Evolutionary conservation across 2,888 invertebrate genomes (phyloP).

Genomic region (Drosophila greeni): DNA sequence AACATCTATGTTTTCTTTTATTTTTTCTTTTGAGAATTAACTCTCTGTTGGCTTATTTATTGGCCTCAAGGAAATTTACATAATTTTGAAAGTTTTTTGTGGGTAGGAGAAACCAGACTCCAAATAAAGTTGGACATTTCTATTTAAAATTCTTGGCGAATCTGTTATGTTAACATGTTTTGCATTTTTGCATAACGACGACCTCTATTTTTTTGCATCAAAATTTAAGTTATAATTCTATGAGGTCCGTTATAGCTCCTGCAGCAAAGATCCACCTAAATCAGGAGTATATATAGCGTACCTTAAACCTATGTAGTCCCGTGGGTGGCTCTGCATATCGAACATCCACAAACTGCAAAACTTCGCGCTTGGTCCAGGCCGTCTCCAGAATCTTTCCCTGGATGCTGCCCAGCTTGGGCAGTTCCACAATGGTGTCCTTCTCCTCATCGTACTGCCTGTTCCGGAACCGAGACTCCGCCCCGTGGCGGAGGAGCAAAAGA

Average conservation of each 20-base stretch:
- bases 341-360: constrained; percentile 77
- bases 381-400: constrained; percentile 73
- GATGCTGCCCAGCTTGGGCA: constrained; percentile 74
- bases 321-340: constrained; percentile 76
- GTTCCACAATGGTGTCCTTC: constrained; percentile 66
- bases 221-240: too few species aligned
- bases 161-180: constrained; percentile 14
- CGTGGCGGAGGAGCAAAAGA: constrained; percentile 5
- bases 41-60: constrained; percentile 17
- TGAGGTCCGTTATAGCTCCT: background rate
- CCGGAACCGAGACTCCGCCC: constrained; percentile 36
- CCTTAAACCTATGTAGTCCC: constrained; percentile 76
- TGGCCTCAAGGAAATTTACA: constrained; percentile 17
- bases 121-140: constrained; percentile 30
- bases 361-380: constrained; percentile 72
- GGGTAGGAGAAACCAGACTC: constrained; percentile 15
- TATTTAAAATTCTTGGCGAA: constrained; percentile 27
- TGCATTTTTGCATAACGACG: constrained; percentile 14
- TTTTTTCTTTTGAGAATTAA: constrained; percentile 1
- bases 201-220: constrained; percentile 15
- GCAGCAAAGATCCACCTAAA: background rate
- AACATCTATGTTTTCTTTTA: background rate
- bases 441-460: constrained; percentile 63
- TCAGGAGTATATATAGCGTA: constrained; percentile 26
- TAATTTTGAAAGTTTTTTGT: constrained; percentile 41